Evolutionary conservation across 2,113 vertebrate genomes (phyloP).

Genomic region (Montifringilla adamsi): DNA sequence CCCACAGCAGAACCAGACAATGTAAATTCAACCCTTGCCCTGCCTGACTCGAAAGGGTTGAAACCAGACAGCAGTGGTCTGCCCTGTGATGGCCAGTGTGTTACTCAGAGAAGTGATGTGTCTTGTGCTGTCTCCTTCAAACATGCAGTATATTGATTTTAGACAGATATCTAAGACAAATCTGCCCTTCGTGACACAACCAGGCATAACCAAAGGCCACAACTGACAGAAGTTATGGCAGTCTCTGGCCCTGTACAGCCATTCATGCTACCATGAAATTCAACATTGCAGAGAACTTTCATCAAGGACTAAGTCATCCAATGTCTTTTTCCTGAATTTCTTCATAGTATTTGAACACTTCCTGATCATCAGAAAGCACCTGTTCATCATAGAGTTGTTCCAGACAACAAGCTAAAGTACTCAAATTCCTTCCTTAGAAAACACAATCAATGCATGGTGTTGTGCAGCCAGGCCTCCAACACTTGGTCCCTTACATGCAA

Average conservation of each 20-base stretch:
- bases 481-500: neutral
- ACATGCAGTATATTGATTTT: neutral
- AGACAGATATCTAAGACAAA: neutral
- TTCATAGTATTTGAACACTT: neutral
- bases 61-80: neutral
- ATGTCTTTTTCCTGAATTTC: neutral
- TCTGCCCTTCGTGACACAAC: neutral
- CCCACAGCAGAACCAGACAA: neutral
- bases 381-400: neutral
- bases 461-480: neutral
- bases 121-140: neutral
- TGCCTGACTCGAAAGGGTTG: neutral
- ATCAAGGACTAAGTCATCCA: neutral
- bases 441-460: neutral
- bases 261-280: neutral
- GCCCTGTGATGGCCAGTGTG: neutral
- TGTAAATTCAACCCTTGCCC: neutral
- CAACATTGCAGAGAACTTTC: neutral
- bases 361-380: neutral
- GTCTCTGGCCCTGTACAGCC: neutral
- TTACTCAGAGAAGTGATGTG: neutral
- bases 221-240: neutral
- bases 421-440: neutral
- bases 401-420: neutral
- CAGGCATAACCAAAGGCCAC: neutral